Base-by-base conservation (phyloP, 2,797 vertebrate species). In the Falco cherrug region DNA sequence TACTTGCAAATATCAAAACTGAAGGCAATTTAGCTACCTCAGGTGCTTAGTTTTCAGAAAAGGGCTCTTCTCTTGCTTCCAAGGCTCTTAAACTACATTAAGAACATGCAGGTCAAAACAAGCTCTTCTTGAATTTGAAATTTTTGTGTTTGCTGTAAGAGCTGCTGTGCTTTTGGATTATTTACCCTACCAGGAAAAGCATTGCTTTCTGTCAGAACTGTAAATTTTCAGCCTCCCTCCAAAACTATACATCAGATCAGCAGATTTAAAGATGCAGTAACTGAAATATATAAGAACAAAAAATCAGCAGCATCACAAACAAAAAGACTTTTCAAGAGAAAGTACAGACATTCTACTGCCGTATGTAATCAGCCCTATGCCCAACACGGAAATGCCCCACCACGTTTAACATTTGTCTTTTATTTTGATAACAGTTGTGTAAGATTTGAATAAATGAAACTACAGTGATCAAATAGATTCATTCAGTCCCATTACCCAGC, bases 1-100 rank as follows among this genome's bases (percentile, higher is more conserved):
- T 87, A 47, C 57, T 71, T 91, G 13, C 80, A 22, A 90, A 91
- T 64, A 35, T 35, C 59, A 92, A 87, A 87, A 89, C 25, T 71
- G 45, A 61, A 92, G 31, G 31, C 35, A 74, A 86, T 90, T 81
- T 61, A 84, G 43, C 53, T 83, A 88, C 61, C 43, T 84, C 43
- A 24, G 35, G 43, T 47, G 22, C 50, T 89, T 61, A 3, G 25
- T 84, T 93, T 80, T 69, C 50, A 86, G 59, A 80, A 81, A 87
- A 71, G 15, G 9, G 51, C 25, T 75, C 69, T 84, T 78, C 33
- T 92, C 31, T 83, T 69, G 1, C 16, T 90, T 86, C 67, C 65
- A 67, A 83, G 10, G 13, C 35, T 84, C 80, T 87, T 81, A 84
- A 84, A 69, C 51, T 73, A 17, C 41, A 31, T 8, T 35, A 83